phyloP scores from a whole-genome alignment of 2,113 vertebrate species.

The Ancistrus triradiatus region DNA sequence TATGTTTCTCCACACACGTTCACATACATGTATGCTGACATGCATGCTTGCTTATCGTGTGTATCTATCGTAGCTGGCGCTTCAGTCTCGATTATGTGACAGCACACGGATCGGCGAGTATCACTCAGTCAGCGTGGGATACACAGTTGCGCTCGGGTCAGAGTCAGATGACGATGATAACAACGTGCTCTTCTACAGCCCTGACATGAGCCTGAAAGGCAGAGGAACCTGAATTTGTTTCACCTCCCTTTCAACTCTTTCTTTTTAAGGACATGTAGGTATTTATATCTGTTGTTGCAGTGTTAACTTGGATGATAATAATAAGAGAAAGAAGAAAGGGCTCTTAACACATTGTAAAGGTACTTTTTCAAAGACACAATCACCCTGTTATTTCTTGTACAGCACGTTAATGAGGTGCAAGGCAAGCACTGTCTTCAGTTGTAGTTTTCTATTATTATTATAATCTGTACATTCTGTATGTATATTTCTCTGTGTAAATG shows the following conservation, averaged over 20 bases:
- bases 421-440: background rate
- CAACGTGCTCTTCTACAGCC: conserved; percentile 75
- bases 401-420: too few species aligned
- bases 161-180: conserved; percentile 68
- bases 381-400: background rate
- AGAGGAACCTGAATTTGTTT: conserved; percentile 57
- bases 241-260: background rate
- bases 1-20: conserved; percentile 1
- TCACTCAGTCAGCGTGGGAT: conserved; percentile 61
- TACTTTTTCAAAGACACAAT: too few species aligned
- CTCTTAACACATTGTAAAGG: too few species aligned
- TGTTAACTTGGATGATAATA: background rate
- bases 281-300: too few species aligned
- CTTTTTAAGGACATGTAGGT: too few species aligned
- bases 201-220: conserved; percentile 74
- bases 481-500: background rate
- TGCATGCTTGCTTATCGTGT: background rate
- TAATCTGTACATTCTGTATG: background rate
- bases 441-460: too few species aligned
- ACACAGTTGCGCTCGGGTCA: conserved; percentile 62
- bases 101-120: conserved; percentile 70
- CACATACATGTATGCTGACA: background rate
- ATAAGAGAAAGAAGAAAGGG: too few species aligned
- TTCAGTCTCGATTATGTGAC: conserved; percentile 72
- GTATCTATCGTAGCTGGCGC: conserved; percentile 62